Evolutionary conservation across 2,113 vertebrate species (phyloP).

Genomic region (Silurus asotus): DNA sequence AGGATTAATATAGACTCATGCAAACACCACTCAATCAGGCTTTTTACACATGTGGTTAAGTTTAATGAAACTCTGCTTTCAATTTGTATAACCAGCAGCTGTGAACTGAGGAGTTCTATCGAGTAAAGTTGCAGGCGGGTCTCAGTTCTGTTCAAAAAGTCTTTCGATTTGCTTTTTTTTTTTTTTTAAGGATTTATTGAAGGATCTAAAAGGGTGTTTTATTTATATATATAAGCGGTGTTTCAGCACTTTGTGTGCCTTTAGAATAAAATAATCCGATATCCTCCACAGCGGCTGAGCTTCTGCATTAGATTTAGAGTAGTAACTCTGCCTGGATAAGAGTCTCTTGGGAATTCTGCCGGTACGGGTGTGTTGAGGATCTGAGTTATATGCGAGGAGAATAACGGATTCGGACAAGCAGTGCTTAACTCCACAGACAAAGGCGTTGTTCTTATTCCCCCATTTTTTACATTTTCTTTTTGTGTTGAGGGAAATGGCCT

Average conservation of each 20-base stretch:
- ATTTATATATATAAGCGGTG: neutral
- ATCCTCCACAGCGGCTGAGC: neutral
- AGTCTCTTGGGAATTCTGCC: slow-evolving; percentile 33
- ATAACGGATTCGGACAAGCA: slow-evolving; percentile 21
- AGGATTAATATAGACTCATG: neutral
- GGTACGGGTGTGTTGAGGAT: slow-evolving; percentile 16
- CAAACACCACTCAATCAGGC: neutral
- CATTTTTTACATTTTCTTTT: neutral
- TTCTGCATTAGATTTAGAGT: slow-evolving; percentile 21
- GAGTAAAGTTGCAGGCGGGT: neutral
- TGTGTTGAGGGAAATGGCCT: slow-evolving; percentile 3
- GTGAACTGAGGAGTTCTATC: neutral
- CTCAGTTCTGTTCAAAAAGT: neutral
- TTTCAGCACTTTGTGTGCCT: slow-evolving; percentile 4
- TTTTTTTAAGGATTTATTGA: neutral
- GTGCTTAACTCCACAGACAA: neutral
- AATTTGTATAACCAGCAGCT: neutral
- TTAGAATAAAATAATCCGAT: no score
- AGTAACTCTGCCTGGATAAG: slow-evolving; percentile 27
- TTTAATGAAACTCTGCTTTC: neutral
- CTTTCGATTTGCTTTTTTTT: neutral
- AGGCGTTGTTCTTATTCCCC: neutral
- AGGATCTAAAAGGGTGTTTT: neutral
- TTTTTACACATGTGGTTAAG: neutral
- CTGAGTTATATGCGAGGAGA: neutral